Evolutionary conservation across 1,140 invertebrate genomes (phyloP).

Genomic region (Chironomus tepperi): DNA sequence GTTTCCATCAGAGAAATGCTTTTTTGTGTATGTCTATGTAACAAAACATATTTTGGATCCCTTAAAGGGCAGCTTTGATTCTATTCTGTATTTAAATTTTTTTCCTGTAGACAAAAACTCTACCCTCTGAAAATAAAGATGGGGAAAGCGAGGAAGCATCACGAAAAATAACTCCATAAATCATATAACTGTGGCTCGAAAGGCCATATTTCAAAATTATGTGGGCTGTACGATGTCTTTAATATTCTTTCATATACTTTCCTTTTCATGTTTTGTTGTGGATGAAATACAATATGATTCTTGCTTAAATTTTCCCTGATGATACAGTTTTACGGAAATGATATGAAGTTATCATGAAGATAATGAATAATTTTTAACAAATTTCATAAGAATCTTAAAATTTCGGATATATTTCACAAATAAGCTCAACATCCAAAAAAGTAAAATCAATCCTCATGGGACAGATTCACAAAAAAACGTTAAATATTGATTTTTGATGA

Average conservation of each 20-base stretch:
- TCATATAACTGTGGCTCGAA: background rate
- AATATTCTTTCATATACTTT: background rate
- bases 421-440: no score
- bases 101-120: background rate
- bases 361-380: no score
- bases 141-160: background rate
- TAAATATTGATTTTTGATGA: no score
- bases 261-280: no score
- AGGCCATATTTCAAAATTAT: constrained; percentile 20
- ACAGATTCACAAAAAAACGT: no score
- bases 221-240: background rate
- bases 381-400: no score
- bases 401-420: no score
- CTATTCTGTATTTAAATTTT: background rate
- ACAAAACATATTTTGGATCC: background rate
- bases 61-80: background rate
- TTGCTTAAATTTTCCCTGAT: no score
- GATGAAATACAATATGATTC: no score
- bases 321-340: no score
- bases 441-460: no score
- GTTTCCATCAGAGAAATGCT: background rate
- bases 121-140: background rate
- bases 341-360: no score
- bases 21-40: background rate
- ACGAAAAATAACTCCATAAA: constrained; percentile 15